A percentile compares a stretch with the other conserved stretches of the same genome.
phyloP scores from a whole-genome alignment of 2,888 invertebrate species.

The Acleris holmiana region DNA sequence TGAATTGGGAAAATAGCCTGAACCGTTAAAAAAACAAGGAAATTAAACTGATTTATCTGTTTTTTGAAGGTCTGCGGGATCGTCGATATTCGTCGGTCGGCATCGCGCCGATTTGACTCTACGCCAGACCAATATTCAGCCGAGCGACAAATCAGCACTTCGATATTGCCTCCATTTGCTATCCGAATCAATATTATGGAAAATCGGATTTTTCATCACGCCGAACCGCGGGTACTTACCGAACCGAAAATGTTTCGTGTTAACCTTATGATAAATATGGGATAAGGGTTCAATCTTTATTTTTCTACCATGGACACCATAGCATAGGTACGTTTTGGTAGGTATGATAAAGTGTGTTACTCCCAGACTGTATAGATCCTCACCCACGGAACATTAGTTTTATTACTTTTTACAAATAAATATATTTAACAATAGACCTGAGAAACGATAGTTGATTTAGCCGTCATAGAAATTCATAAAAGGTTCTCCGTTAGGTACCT shows the following conservation, averaged over 20 bases:
- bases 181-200: slow-evolving; percentile 74
- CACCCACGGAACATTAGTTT: no score
- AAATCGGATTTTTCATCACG: slow-evolving; percentile 76
- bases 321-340: not conserved
- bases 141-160: slow-evolving; percentile 82
- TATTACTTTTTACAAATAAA: not conserved
- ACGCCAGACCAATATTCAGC: slow-evolving; percentile 79
- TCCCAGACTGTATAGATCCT: no score
- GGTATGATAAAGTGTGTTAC: no score
- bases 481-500: not conserved
- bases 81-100: slow-evolving; percentile 38
- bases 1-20: no score
- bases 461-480: slow-evolving; percentile 8
- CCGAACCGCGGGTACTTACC: slow-evolving; percentile 35
- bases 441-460: not conserved
- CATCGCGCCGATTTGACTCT: slow-evolving; percentile 76
- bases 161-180: slow-evolving; percentile 82
- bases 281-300: not conserved
- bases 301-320: not conserved
- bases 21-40: not conserved
- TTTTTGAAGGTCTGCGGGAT: not conserved
- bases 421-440: not conserved
- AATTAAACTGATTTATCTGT: slow-evolving; percentile 4
- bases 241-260: slow-evolving; percentile 32
- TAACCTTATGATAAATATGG: not conserved